These are phyloP conservation scores for Lepus townsendii DNA, from an alignment of 2,797 vertebrate species.

Conservation along the genomic window DNA sequence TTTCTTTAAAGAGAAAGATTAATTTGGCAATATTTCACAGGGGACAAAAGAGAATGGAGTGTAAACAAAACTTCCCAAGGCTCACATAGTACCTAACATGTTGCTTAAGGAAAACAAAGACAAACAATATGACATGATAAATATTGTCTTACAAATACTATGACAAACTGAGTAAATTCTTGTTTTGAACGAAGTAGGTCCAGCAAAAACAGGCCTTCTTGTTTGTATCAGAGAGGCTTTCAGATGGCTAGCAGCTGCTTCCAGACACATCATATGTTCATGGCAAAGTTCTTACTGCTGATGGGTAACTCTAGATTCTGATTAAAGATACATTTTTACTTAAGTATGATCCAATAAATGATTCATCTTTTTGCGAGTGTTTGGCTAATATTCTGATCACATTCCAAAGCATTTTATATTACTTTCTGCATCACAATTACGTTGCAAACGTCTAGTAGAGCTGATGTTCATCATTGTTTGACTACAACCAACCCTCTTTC, in stretches of 20 bases:
- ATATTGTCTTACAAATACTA: slow-evolving; percentile 40
- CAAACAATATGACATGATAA: not conserved
- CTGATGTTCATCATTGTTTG: slow-evolving; percentile 21
- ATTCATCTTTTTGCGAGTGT: not conserved
- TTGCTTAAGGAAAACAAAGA: slow-evolving; percentile 29
- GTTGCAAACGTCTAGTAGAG: slow-evolving; percentile 32
- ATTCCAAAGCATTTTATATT: not conserved
- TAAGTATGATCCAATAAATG: not conserved
- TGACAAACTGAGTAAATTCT: slow-evolving; percentile 37
- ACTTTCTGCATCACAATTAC: slow-evolving; percentile 17
- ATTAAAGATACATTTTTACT: slow-evolving; percentile 40
- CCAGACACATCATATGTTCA: not conserved
- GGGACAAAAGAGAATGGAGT: not conserved
- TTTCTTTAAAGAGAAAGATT: slow-evolving; percentile 10
- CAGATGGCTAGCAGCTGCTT: not conserved
- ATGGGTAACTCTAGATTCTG: not conserved
- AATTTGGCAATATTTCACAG: slow-evolving; percentile 16
- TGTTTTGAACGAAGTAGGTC: not conserved
- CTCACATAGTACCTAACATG: not conserved
- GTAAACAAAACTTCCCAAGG: not conserved
- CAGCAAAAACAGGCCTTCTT: not conserved
- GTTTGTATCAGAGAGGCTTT: slow-evolving; percentile 5
- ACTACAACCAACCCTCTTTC: not conserved
- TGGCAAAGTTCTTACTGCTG: slow-evolving; percentile 11
- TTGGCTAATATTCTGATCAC: slow-evolving; percentile 1